These are phyloP conservation scores for Trissolcus brochymenae DNA, from an alignment of 2,888 invertebrate genomes.

Conservation along the genomic window DNA sequence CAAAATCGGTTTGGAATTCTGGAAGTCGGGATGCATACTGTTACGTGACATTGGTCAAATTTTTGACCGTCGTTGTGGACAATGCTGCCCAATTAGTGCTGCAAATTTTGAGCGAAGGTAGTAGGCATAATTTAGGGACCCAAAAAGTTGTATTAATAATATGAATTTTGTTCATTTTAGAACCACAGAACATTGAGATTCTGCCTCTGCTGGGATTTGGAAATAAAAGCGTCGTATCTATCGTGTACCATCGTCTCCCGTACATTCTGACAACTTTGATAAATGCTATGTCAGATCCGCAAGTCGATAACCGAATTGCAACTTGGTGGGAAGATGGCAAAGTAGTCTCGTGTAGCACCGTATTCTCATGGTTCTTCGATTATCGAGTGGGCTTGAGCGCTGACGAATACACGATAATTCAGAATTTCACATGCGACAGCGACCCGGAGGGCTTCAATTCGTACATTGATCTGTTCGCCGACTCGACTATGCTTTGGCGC, in stretches of 20 bases:
- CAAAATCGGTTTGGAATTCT: slow-evolving; percentile 60
- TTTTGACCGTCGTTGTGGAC: slow-evolving; percentile 62
- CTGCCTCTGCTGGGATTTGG: slow-evolving; percentile 67
- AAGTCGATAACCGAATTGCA: slow-evolving; percentile 55
- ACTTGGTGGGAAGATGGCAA: slow-evolving; percentile 22
- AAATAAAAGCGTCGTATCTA: slow-evolving; percentile 61
- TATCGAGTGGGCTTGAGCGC: slow-evolving; percentile 60
- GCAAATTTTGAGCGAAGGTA: slow-evolving; percentile 47
- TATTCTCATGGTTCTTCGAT: slow-evolving; percentile 65
- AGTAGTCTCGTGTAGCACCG: slow-evolving; percentile 59
- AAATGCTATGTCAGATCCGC: slow-evolving; percentile 65
- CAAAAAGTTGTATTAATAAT: not conserved
- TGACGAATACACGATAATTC: slow-evolving; percentile 63
- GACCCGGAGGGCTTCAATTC: slow-evolving; percentile 67
- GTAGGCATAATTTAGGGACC: not conserved
- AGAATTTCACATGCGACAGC: slow-evolving; percentile 66
- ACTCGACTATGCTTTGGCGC: slow-evolving; percentile 59
- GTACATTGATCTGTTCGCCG: slow-evolving; percentile 63
- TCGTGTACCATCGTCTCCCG: slow-evolving; percentile 64
- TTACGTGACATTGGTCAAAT: slow-evolving; percentile 64
- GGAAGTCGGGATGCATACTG: slow-evolving; percentile 60
- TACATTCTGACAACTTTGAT: slow-evolving; percentile 65
- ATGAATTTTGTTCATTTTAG: slow-evolving; percentile 24
- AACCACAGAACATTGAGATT: slow-evolving; percentile 58
- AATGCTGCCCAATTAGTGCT: slow-evolving; percentile 57